These are phyloP conservation scores for Selene dorsalis DNA, from an alignment of 2,797 vertebrate species.

Conservation along the genomic window DNA sequence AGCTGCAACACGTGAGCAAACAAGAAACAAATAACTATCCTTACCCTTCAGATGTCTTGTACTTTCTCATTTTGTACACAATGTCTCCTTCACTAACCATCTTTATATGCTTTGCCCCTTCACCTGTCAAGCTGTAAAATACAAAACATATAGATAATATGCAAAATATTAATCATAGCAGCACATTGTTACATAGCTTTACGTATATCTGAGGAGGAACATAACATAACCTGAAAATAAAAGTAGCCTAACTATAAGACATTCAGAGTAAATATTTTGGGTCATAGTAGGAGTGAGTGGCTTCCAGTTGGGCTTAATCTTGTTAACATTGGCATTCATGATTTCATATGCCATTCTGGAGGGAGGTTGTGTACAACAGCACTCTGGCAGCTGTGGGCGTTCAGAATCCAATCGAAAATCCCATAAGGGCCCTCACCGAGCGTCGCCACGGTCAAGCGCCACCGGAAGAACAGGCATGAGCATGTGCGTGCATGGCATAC, in stretches of 20 bases:
- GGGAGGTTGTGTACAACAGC: slow-evolving; percentile 41
- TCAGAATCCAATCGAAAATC: slow-evolving; percentile 25
- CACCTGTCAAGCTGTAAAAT: too few relatives aligned
- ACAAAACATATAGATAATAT: too few relatives aligned
- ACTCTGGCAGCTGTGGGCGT: slow-evolving; percentile 29
- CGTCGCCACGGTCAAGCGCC: slow-evolving; percentile 34
- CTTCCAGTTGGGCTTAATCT: background rate
- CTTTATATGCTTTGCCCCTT: too few relatives aligned
- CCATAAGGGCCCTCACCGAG: slow-evolving; percentile 29
- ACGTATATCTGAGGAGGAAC: too few relatives aligned
- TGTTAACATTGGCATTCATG: slow-evolving; percentile 19
- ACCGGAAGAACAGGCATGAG: slow-evolving; percentile 29
- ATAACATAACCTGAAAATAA: background rate
- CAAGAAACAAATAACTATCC: too few relatives aligned
- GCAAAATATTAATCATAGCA: too few relatives aligned
- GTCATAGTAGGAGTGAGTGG: background rate
- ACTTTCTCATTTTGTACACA: too few relatives aligned
- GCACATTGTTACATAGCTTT: too few relatives aligned
- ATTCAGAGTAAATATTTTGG: slow-evolving; percentile 16
- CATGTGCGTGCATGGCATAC: slow-evolving; percentile 21
- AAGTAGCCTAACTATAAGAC: background rate
- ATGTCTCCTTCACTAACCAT: too few relatives aligned
- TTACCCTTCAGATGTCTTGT: too few relatives aligned
- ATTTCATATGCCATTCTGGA: slow-evolving; percentile 23
- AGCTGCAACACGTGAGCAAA: too few relatives aligned